Evolutionary conservation across 1,140 invertebrate genomes (phyloP).

Genomic region (Cryptotermes secundus): DNA sequence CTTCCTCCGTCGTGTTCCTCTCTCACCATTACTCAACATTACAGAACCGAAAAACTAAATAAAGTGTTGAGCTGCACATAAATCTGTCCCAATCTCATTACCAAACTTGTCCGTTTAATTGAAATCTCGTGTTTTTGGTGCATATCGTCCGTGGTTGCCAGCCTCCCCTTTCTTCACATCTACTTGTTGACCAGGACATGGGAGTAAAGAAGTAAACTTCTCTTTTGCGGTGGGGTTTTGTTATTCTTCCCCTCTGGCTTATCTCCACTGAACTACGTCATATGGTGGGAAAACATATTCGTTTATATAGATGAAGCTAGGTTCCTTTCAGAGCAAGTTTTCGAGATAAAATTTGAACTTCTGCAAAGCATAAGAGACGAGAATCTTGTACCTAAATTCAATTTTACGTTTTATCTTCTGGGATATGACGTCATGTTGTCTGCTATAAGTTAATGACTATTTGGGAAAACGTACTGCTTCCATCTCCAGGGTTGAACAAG

Average conservation of each 20-base stretch:
- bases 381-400: too few species aligned
- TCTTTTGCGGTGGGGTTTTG: background rate
- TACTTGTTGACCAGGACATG: background rate
- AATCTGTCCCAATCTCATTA: conserved; percentile 31
- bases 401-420: too few species aligned
- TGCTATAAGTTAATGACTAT: too few species aligned
- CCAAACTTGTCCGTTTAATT: conserved; percentile 29
- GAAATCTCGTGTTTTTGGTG: conserved; percentile 29
- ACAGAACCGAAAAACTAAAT: conserved; percentile 16
- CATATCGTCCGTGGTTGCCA: background rate
- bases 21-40: background rate
- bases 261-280: background rate
- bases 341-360: background rate
- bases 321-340: background rate
- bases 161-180: background rate
- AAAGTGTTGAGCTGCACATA: conserved; percentile 9
- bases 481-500: too few species aligned
- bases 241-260: background rate
- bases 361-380: background rate
- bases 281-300: background rate
- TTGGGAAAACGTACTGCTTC: too few species aligned
- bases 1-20: background rate
- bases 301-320: background rate
- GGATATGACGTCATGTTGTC: too few species aligned
- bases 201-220: background rate